A percentile compares a stretch with the other conserved stretches of the same genome.
These are phyloP conservation scores for Syngnathus scovelli DNA, from an alignment of 2,113 vertebrate species.

Conservation along the genomic window DNA sequence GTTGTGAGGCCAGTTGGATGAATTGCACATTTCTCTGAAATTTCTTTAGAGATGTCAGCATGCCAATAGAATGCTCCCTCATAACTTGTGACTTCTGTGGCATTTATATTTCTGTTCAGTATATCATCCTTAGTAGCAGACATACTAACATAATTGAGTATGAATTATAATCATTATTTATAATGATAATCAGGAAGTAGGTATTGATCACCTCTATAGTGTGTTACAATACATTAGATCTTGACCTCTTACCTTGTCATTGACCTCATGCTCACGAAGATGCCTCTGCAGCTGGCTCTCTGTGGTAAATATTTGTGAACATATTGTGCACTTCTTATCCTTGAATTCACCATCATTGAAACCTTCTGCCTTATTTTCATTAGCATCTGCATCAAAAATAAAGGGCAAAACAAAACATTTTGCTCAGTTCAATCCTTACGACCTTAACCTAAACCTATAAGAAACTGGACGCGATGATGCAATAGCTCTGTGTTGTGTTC, in stretches of 20 bases:
- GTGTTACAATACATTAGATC: background rate
- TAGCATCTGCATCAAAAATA: conserved; percentile 46
- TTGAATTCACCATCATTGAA: conserved; percentile 73
- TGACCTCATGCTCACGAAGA: conserved; percentile 87
- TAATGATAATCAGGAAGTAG: background rate
- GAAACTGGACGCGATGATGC: background rate
- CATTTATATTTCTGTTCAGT: no score
- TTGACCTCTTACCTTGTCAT: conserved; percentile 83
- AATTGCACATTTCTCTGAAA: no score
- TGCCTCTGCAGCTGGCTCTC: conserved; percentile 92
- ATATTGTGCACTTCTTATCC: conserved; percentile 85
- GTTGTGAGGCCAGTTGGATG: no score
- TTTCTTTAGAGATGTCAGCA: no score
- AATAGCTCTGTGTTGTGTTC: background rate
- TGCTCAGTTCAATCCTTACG: conserved; percentile 2
- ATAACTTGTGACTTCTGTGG: no score
- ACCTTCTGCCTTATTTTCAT: conserved; percentile 65
- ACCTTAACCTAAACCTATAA: background rate
- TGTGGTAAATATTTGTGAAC: conserved; percentile 82
- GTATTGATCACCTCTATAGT: background rate
- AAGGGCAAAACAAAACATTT: conserved; percentile 3
- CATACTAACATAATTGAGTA: no score
- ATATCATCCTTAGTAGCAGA: no score
- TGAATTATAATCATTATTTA: no score
- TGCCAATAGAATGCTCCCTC: no score